These are phyloP conservation scores for Lophius piscatorius DNA, from an alignment of 2,113 vertebrate species.

Conservation along the genomic window DNA sequence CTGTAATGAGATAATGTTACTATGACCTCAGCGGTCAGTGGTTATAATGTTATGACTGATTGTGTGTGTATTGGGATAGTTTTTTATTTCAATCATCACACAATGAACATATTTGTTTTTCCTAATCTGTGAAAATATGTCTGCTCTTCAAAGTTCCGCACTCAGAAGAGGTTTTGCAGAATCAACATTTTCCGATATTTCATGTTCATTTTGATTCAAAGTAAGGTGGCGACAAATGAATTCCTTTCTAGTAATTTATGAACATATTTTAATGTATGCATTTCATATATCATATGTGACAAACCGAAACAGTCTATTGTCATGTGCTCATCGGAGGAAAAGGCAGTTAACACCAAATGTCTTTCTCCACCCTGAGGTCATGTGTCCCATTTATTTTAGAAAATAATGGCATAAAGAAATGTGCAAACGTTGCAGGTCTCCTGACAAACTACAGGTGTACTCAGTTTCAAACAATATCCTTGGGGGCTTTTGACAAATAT, in stretches of 20 bases:
- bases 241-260: slow-evolving; percentile 3
- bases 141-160: too few relatives aligned
- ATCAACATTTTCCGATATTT: too few relatives aligned
- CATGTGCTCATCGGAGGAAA: slow-evolving; percentile 46
- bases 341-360: slow-evolving; percentile 48
- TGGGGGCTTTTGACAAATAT: slow-evolving; percentile 50
- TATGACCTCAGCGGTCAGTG: too few relatives aligned
- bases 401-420: slow-evolving; percentile 27
- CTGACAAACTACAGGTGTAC: slow-evolving; percentile 49
- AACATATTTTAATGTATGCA: slow-evolving; percentile 8
- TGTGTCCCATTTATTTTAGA: slow-evolving; percentile 35
- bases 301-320: slow-evolving; percentile 36
- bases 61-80: too few relatives aligned
- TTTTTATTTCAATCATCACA: too few relatives aligned
- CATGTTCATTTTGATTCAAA: too few relatives aligned
- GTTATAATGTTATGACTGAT: too few relatives aligned
- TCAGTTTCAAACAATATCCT: slow-evolving; percentile 51
- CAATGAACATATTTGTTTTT: too few relatives aligned
- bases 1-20: too few relatives aligned
- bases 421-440: slow-evolving; percentile 60
- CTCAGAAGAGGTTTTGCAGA: too few relatives aligned
- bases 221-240: background rate
- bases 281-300: slow-evolving; percentile 25
- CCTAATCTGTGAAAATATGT: too few relatives aligned
- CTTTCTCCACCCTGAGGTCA: slow-evolving; percentile 43